phyloP scores from a whole-genome alignment of 2,113 vertebrate genomes.

The Struthidea cinerea region DNA sequence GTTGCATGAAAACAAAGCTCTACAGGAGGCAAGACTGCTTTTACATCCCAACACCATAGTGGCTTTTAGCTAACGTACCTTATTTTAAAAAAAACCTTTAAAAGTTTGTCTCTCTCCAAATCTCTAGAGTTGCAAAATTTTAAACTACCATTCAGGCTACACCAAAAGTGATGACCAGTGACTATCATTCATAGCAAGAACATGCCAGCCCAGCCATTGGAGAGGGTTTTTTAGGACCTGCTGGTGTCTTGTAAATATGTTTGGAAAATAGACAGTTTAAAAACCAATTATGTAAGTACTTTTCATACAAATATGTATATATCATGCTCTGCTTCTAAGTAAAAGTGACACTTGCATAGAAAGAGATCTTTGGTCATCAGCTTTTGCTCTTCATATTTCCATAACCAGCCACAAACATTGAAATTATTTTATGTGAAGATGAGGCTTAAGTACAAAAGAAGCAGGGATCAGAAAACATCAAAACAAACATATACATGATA shows the following conservation, averaged over 20 bases:
- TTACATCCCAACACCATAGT: neutral
- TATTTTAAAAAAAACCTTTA: neutral
- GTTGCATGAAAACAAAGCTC: neutral
- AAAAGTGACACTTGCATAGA: neutral
- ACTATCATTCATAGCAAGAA: neutral
- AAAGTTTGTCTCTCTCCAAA: neutral
- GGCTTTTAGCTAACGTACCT: neutral
- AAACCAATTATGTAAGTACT: neutral
- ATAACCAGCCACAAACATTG: neutral
- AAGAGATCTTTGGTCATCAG: neutral
- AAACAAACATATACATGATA: neutral
- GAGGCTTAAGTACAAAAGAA: neutral
- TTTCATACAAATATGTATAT: neutral
- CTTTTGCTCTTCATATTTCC: neutral
- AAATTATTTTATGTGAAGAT: neutral
- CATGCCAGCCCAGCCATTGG: neutral
- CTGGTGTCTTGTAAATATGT: neutral
- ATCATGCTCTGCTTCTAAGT: neutral
- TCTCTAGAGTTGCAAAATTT: neutral
- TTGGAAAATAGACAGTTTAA: neutral
- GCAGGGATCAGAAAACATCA: neutral
- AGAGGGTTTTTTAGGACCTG: neutral
- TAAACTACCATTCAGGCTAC: neutral
- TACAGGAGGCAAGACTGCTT: neutral
- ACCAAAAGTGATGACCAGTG: neutral